Conservation (phyloP, 2,888 invertebrate genomes). For the Habrosyne pyritoides region DNA sequence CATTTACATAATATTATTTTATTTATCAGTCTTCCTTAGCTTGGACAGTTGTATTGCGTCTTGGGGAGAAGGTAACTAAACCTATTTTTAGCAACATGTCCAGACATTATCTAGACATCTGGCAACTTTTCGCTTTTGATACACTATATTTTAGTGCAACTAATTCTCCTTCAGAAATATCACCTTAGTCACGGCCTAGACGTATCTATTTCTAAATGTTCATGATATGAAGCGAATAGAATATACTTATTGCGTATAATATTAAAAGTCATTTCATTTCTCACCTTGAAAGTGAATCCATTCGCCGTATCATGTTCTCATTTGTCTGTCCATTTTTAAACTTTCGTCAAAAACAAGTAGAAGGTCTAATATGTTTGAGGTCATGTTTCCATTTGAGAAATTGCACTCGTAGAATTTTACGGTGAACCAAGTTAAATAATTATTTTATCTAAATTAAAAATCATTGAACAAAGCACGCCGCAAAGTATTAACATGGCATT, state of each 20-base stretch:
- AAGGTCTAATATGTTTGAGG: background rate
- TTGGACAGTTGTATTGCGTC: too few relatives aligned
- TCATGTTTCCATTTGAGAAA: background rate
- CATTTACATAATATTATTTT: background rate
- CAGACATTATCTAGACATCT: constrained; percentile 43
- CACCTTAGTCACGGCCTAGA: background rate
- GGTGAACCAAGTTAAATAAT: background rate
- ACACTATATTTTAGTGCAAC: background rate
- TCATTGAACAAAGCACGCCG: background rate
- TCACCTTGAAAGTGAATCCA: constrained; percentile 1
- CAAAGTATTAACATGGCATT: background rate
- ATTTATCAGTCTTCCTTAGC: too few relatives aligned
- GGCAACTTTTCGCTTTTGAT: constrained; percentile 11
- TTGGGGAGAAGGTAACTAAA: too few relatives aligned
- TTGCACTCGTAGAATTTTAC: background rate
- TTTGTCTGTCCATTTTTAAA: background rate
- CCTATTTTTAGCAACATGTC: constrained; percentile 43
- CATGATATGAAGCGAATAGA: background rate
- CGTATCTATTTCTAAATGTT: too few relatives aligned
- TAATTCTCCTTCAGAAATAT: background rate
- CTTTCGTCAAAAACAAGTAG: background rate
- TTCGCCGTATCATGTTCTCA: background rate
- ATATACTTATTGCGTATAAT: background rate
- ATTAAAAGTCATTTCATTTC: background rate
- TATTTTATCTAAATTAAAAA: background rate